phyloP scores from a whole-genome alignment of 2,113 vertebrate species.

The Atlantisia rogersi region DNA sequence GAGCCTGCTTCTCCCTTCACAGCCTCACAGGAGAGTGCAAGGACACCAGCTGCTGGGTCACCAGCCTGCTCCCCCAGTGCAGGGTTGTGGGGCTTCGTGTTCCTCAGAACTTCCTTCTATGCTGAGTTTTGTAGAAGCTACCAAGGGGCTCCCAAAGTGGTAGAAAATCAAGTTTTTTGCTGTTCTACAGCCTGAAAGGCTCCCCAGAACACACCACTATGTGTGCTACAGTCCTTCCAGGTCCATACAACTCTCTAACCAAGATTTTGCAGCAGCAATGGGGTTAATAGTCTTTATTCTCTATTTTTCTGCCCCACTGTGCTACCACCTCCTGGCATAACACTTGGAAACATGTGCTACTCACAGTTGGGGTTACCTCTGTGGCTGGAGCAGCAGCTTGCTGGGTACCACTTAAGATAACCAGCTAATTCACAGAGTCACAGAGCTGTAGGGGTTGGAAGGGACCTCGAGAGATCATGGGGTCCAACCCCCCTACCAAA shows the following conservation, averaged over 20 bases:
- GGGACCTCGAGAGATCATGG: no score
- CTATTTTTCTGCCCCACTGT: neutral
- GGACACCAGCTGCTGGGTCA: rapidly evolving
- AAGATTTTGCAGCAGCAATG: rapidly evolving
- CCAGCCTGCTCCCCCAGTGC: neutral
- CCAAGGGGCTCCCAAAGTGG: neutral
- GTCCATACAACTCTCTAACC: rapidly evolving
- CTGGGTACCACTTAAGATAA: no score
- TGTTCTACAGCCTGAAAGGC: neutral
- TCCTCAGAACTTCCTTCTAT: neutral
- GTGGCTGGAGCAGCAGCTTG: neutral
- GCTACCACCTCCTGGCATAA: neutral
- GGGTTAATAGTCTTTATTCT: neutral
- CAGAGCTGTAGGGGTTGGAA: no score
- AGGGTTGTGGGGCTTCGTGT: neutral
- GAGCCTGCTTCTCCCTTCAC: neutral
- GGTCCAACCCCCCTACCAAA: no score
- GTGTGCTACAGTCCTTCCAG: rapidly evolving
- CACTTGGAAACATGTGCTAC: rapidly evolving
- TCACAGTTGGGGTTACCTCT: neutral
- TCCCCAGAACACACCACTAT: neutral
- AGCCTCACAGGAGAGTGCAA: neutral
- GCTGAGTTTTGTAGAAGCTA: neutral
- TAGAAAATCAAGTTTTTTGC: neutral
- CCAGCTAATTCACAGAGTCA: neutral